Conservation (phyloP, 2,888 invertebrate genomes). For the Philonicus albiceps region DNA sequence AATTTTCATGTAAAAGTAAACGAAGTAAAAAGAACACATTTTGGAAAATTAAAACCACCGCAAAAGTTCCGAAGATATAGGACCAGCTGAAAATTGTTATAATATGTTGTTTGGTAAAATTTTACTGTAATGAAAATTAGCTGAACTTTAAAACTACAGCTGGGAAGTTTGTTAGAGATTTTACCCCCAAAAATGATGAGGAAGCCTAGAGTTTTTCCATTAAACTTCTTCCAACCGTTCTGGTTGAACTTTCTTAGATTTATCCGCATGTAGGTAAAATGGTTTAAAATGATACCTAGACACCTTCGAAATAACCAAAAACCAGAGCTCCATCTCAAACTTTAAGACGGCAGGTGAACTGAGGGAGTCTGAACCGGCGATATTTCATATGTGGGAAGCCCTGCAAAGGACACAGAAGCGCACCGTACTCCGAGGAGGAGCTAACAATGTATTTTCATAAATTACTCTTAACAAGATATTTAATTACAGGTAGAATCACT, state of each 20-base stretch:
- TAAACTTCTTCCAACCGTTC: background rate
- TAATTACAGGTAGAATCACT: constrained; percentile 40
- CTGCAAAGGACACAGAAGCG: background rate
- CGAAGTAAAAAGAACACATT: background rate
- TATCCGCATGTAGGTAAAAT: background rate
- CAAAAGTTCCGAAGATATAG: background rate
- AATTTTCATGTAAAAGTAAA: background rate
- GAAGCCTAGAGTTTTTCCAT: background rate
- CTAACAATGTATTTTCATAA: constrained; percentile 16
- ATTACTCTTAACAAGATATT: constrained; percentile 40
- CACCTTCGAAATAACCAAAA: constrained; percentile 1
- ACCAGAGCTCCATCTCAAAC: background rate
- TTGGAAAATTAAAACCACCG: background rate
- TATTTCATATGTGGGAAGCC: background rate
- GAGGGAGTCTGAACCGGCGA: background rate
- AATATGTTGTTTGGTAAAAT: background rate
- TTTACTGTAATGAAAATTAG: background rate
- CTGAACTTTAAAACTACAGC: background rate
- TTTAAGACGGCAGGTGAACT: background rate
- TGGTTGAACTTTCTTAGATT: background rate
- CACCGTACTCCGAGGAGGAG: background rate
- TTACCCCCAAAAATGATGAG: background rate
- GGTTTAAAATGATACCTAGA: background rate
- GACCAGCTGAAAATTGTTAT: background rate
- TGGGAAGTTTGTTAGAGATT: background rate